Evolutionary conservation across 1,140 invertebrate genomes (phyloP), one percentile per base, ranked within the genome.

Genomic region (Pseudomyrmex flavicornis): DNA sequence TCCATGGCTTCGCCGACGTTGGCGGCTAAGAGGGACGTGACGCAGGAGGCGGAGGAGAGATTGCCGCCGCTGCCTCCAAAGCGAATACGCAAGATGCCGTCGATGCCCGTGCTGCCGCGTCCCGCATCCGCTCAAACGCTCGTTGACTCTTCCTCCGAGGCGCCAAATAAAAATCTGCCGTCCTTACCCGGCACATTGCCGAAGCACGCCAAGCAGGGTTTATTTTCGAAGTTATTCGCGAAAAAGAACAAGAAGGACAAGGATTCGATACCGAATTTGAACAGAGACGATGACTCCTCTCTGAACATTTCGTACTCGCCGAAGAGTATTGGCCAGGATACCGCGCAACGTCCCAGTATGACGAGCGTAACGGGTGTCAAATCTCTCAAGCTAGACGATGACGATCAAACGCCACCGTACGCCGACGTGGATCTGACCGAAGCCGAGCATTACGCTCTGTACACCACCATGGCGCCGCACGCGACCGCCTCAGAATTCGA

Each of bases 401-500:
- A 94, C n/a, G 91, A 88, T 35, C 35, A 35, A 52, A 92, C 92
- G n/a, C 91, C 93, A 1, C 85, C 91, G 2, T 91, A 93, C 56
- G 35, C 35, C 35, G 94, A 91, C 4, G 87, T 95, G 50, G 96
- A 97, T 83, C 91, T 98, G 17, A 98, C 97, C 2, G 97, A 98
- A 85, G 97, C 97, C 1, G 97, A 98, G 91, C 97, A 98, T 92
- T 98, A 97, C 92, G 97, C 97, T 56, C 92, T 98, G 62, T 98
- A 98, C 85, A 98, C 97, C 82, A 96, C 96, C 54, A 96, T 98
- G 90, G 97, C 97, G 8, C 97, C 97, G 12, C 96, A 96, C 91
- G 97, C 97, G 3, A 98, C 97, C 0, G 96, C 95, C 17, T 98
- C 97, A 9, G 97, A 98, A 91, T 98, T 98, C 90, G 97, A 98